Base-by-base conservation (phyloP, 2,888 invertebrate genomes). In the Palloptera scutellata region DNA sequence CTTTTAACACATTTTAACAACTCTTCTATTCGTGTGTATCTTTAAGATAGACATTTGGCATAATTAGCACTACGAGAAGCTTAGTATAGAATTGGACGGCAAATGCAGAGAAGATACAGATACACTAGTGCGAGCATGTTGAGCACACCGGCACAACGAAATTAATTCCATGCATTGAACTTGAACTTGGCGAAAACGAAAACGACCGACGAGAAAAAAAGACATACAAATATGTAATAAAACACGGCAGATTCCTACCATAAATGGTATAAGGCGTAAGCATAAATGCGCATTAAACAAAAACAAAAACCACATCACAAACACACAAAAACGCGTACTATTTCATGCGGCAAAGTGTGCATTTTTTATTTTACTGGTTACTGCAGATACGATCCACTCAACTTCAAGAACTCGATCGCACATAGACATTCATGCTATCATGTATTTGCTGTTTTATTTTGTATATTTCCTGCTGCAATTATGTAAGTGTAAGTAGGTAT, bases 171-270 rank as follows among this genome's bases (percentile, higher is more conserved):
- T 30, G 72, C 71, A 68, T 70, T 74, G 74, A 74, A 74, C 74
- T 74, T 74, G 74, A 74, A 74, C 73, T 74, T 74, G 73, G 64
- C 61, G 66, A 54, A 67, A 68, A 69, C 69, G 66, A 67, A 64
- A 55, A 63, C 57, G 61, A 65, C 65, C 54, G 59, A 64, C 12
- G 40, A 43, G 15, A 30, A 42, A 12, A 48, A 61, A 43, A 30
- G 6, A 30, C 30, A 30, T 30, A 30, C 2, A 30, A 30, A 30
- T 30, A n/a, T n/a, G n/a, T n/a, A 9, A 43, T 30, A 48, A 61
- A 30, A 43, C 52, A 13, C 15, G 61, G 52, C 61, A 61, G 61
- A 61, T 61, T 17, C 61, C 61, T 61, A 48, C 61, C 61, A 61
- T 61, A 61, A 61, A 61, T 52, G 61, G 61, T 52, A 52, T 19